These are phyloP conservation scores for Falcaria lacertinaria DNA, from an alignment of 2,888 invertebrate genomes.

Conservation along the genomic window DNA sequence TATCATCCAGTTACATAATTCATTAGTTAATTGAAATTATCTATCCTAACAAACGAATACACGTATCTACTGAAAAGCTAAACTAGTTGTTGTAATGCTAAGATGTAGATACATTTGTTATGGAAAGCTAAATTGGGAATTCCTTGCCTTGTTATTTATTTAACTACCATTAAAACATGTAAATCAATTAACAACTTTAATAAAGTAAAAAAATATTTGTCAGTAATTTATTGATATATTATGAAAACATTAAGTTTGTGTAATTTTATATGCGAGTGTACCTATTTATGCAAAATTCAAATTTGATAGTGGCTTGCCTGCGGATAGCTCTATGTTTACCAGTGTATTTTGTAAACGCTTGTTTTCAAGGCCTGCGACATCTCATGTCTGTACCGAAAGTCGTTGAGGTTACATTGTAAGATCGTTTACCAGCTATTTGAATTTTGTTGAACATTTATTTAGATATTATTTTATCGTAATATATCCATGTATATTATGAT, in stretches of 20 bases:
- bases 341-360: constrained; percentile 51
- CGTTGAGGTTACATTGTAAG: constrained; percentile 61
- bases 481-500: constrained; percentile 30
- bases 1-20: constrained; percentile 4
- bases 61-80: too few relatives aligned
- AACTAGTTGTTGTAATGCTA: too few relatives aligned
- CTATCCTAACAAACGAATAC: too few relatives aligned
- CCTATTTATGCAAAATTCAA: constrained; percentile 39
- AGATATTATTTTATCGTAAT: constrained; percentile 35
- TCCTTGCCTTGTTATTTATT: too few relatives aligned
- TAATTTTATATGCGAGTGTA: constrained; percentile 9
- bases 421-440: constrained; percentile 39
- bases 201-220: too few relatives aligned
- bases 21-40: too few relatives aligned
- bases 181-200: too few relatives aligned
- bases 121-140: too few relatives aligned
- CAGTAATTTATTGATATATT: too few relatives aligned
- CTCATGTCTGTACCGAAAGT: constrained; percentile 61
- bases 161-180: too few relatives aligned
- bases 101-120: too few relatives aligned
- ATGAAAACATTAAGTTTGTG: too few relatives aligned
- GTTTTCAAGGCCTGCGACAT: constrained; percentile 67
- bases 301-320: constrained; percentile 37
- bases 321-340: constrained; percentile 36
- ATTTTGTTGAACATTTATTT: constrained; percentile 38